These are phyloP conservation scores for Cervus canadensis DNA, from an alignment of 2,113 vertebrate species.

Conservation along the genomic window DNA sequence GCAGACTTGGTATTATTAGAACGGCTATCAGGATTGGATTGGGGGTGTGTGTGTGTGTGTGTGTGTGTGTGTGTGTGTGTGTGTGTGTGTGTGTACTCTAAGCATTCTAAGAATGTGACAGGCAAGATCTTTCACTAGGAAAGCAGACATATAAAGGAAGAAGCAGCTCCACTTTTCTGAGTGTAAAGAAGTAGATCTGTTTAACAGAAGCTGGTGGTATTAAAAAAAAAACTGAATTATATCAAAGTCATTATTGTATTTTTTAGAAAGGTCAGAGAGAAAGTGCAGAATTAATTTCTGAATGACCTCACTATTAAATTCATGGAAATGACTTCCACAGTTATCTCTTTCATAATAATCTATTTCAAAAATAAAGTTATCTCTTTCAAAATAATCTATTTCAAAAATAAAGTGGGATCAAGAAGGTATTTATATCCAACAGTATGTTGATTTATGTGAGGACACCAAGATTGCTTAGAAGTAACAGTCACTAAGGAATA, in stretches of 20 bases:
- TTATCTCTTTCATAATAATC: background rate
- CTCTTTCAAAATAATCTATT: background rate
- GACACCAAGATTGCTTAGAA: background rate
- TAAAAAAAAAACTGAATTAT: background rate
- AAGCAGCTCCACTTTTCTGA: background rate
- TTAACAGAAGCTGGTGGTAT: background rate
- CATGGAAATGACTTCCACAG: background rate
- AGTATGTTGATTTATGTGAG: background rate
- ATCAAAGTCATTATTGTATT: background rate
- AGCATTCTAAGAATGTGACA: background rate
- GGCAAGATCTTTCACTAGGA: background rate
- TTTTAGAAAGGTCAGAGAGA: slow-evolving; percentile 7
- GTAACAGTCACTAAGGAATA: background rate
- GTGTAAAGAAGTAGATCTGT: background rate
- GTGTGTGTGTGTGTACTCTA: background rate
- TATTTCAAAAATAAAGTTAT: slow-evolving; percentile 13
- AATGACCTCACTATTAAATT: background rate
- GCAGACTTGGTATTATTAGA: background rate
- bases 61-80: background rate
- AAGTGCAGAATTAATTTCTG: slow-evolving; percentile 38
- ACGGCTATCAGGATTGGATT: background rate
- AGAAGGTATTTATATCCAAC: background rate
- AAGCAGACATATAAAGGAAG: background rate
- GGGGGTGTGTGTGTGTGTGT: too few relatives aligned
- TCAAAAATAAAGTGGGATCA: background rate